A percentile compares a stretch with the other conserved stretches of the same genome.
Evolutionary conservation across 2,113 vertebrate species (phyloP).

Genomic region (Athene cunicularia): DNA sequence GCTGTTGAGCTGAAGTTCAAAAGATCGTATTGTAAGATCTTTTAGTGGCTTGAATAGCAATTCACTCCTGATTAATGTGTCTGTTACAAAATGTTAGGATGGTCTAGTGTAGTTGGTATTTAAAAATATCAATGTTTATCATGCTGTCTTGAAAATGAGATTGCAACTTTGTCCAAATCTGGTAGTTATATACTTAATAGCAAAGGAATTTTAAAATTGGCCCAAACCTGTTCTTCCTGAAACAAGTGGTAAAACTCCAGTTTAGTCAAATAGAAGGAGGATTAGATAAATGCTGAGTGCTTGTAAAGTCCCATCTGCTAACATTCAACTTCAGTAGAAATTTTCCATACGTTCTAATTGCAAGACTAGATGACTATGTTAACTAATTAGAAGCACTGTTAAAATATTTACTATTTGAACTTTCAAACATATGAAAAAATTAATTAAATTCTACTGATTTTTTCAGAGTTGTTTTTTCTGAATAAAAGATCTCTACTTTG

Average conservation of each 20-base stretch:
- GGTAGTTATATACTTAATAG: not conserved
- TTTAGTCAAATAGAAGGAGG: not conserved
- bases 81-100: not conserved
- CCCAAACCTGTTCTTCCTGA: not conserved
- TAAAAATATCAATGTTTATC: not conserved
- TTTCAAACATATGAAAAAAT: constrained; percentile 9
- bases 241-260: not conserved
- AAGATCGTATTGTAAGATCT: not conserved
- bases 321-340: not conserved
- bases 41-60: not conserved
- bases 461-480: not conserved
- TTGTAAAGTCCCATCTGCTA: constrained; percentile 9
- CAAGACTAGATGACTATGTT: constrained; percentile 1
- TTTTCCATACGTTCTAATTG: constrained; percentile 21
- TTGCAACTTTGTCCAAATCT: not conserved
- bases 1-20: not conserved
- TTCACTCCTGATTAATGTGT: not conserved
- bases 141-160: not conserved
- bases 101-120: not conserved
- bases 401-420: constrained; percentile 46
- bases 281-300: not conserved
- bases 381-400: constrained; percentile 34
- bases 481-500: not conserved
- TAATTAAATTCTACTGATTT: not conserved
- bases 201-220: constrained; percentile 9